These are phyloP conservation scores for Kryptopterus vitreolus DNA, from an alignment of 2,797 vertebrate genomes.

Conservation along the genomic window DNA sequence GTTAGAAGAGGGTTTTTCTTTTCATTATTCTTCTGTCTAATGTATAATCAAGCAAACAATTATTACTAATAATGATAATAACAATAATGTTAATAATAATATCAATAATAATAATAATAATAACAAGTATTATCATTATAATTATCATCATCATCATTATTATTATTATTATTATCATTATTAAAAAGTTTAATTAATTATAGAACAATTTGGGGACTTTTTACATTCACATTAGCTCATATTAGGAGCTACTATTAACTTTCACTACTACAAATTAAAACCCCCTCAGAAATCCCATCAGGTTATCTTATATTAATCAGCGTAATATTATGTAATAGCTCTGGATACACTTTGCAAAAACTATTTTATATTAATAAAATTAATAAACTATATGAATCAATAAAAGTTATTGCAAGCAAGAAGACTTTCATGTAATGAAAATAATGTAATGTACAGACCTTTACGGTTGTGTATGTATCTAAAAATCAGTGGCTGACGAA, in stretches of 20 bases:
- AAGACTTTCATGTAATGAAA: no score
- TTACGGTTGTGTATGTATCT: no score
- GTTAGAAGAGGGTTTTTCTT: constrained; percentile 23
- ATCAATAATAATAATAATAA: no score
- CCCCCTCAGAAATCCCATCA: neutral
- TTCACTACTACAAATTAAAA: neutral
- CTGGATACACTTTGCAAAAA: neutral
- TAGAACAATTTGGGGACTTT: no score
- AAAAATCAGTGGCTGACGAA: no score
- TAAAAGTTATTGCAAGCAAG: no score
- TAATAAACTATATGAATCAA: neutral
- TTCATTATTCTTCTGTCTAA: constrained; percentile 51
- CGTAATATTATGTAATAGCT: no score
- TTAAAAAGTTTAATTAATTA: neutral
- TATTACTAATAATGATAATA: no score
- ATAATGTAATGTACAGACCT: no score
- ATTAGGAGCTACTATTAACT: neutral
- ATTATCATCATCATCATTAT: no score
- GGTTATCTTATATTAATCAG: neutral
- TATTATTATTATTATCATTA: neutral
- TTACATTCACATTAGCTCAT: neutral
- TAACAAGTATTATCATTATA: neutral
- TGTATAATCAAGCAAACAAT: neutral
- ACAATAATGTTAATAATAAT: no score
- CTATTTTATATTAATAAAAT: neutral